Conservation (phyloP, 2,888 invertebrate genomes). For the Acrobasis consociella region DNA sequence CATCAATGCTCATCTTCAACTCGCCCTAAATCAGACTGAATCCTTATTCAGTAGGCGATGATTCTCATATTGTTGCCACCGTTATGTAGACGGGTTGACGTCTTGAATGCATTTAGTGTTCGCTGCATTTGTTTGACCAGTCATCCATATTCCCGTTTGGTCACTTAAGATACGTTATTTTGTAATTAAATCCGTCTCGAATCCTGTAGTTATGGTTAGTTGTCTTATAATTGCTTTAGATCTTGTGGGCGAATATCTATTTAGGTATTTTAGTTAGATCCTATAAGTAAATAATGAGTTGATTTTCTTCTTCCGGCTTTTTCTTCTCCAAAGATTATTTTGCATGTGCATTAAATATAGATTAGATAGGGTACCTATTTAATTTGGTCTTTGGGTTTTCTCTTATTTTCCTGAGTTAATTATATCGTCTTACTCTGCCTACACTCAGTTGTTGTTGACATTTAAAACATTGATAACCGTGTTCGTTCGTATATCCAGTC, state of each 20-base stretch:
- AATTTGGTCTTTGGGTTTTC: too few relatives aligned
- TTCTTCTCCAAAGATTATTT: too few relatives aligned
- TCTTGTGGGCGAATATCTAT: not conserved
- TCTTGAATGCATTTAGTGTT: constrained; percentile 20
- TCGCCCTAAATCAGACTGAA: not conserved
- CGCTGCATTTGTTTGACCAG: constrained; percentile 18
- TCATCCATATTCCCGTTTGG: constrained; percentile 14
- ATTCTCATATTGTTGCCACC: constrained; percentile 40
- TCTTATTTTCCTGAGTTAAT: too few relatives aligned
- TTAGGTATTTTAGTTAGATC: too few relatives aligned
- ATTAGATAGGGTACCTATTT: too few relatives aligned
- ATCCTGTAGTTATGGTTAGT: not conserved
- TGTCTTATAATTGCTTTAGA: not conserved
- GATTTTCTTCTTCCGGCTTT: too few relatives aligned
- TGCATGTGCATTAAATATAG: too few relatives aligned
- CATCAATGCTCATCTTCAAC: not conserved
- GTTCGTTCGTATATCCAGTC: too few relatives aligned
- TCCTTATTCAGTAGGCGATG: constrained; percentile 38
- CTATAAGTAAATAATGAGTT: too few relatives aligned
- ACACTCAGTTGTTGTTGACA: too few relatives aligned
- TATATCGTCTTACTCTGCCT: too few relatives aligned
- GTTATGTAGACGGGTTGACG: constrained; percentile 32
- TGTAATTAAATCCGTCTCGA: constrained; percentile 17
- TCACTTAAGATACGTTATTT: not conserved
- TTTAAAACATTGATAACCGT: too few relatives aligned